Evolutionary conservation across 37 sponge, comb jelly and placozoan species (phyloP), one percentile per base, ranked within the genome.

Genomic region (Axinella damicornis): DNA sequence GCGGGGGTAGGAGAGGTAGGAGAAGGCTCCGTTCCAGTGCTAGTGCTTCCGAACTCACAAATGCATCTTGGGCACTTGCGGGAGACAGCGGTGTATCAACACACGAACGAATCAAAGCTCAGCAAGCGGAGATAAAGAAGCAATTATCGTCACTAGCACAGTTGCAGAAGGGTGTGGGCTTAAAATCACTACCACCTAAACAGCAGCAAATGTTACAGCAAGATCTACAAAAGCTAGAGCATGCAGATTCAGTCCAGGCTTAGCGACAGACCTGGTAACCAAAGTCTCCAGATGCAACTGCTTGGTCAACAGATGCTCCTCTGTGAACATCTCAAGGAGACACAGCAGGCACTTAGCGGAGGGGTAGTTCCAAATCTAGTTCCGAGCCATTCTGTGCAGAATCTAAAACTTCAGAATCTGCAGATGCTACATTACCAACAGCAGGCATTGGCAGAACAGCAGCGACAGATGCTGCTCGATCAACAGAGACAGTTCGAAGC

Each of bases 221-320:
- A 56, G 89, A 92, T 65, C 73, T 92, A 6, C 71, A 67, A 46
- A 84, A 88, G 55, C 65, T 92, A 36, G 85, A 92, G 65, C 70
- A 88, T 73, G 76, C 76, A 61, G 30, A 33, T 92, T 25, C 89
- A 92, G 65, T 57, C 70, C 24, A 56, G 25, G 41, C 85, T 75
- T 12, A 65, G 85, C 55, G 65, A 85, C 32, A 64, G 53, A 13
- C 85, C 81, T 24, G 88, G 76, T 0, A 60, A 84, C 35, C 60
- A 33, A 21, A 70, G 37, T 19, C 30, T 92, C 1, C 93, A 87
- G 34, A 75, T 80, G 39, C 81, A 85, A 67, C 67, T 92, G 2
- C 55, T 92, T 74, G 76, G 81, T 11, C 93, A 88, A 39, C 93
- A 92, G 69, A 82, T 85, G 86, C 63, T 85, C 21, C 85, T 92